Evolutionary conservation across 2,797 vertebrate genomes (phyloP).

Genomic region (Esox masquinongy): DNA sequence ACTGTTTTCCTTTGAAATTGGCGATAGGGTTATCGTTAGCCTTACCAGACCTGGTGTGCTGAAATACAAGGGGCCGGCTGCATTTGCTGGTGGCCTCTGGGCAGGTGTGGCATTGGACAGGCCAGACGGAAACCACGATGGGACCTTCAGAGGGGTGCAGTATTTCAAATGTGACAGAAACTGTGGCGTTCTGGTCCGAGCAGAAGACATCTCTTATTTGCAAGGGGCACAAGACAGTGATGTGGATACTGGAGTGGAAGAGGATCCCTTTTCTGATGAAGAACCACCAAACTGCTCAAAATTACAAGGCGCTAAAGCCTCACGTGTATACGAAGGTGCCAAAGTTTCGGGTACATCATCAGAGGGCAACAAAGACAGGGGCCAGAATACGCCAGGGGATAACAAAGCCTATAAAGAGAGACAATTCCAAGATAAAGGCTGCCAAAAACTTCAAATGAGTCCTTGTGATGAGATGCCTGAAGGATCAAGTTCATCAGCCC

Average conservation of each 20-base stretch:
- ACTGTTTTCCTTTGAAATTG: slow-evolving; percentile 51
- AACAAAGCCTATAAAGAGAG: slow-evolving; percentile 11
- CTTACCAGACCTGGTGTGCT: slow-evolving; percentile 57
- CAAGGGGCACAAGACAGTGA: slow-evolving; percentile 19
- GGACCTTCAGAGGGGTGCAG: slow-evolving; percentile 58
- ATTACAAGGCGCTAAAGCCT: slow-evolving; percentile 3
- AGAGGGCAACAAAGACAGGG: slow-evolving; percentile 14
- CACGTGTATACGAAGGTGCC: neutral
- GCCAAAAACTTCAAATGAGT: neutral
- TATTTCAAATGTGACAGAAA: slow-evolving; percentile 63
- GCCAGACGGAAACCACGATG: slow-evolving; percentile 61
- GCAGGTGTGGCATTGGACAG: slow-evolving; percentile 65
- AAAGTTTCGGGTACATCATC: slow-evolving; percentile 21
- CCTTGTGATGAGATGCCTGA: neutral
- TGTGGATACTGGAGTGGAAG: slow-evolving; percentile 22
- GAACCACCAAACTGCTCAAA: slow-evolving; percentile 21
- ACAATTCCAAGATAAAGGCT: neutral
- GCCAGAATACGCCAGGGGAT: slow-evolving; percentile 15
- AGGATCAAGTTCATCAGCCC: neutral
- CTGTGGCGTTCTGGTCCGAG: slow-evolving; percentile 63
- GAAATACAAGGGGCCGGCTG: slow-evolving; percentile 60
- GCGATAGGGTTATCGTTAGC: slow-evolving; percentile 65
- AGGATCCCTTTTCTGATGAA: slow-evolving; percentile 48
- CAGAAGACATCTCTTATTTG: slow-evolving; percentile 57
- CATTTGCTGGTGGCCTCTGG: slow-evolving; percentile 60